Evolutionary conservation across 2,797 vertebrate species (phyloP).

Genomic region (Cheirogaleus major): DNA sequence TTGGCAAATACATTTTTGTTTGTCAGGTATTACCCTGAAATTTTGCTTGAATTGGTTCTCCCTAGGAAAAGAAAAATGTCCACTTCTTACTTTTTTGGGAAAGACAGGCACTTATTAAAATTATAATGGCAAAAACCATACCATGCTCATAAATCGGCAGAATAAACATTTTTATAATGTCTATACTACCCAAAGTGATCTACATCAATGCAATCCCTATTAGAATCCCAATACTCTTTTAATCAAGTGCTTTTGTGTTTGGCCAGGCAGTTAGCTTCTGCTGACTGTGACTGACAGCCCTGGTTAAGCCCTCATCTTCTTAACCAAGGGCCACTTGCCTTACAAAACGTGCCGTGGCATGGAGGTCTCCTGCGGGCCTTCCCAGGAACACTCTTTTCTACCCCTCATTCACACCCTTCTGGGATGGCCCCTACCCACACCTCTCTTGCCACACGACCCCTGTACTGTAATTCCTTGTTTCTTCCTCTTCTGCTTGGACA

Average conservation of each 20-base stretch:
- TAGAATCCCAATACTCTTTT: background rate
- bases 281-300: background rate
- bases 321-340: background rate
- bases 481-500: background rate
- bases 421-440: too few species aligned
- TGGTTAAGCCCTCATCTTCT: background rate
- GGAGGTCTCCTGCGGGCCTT: background rate
- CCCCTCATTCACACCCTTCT: background rate
- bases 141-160: too few species aligned
- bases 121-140: background rate
- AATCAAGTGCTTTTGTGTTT: background rate
- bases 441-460: background rate
- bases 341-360: background rate
- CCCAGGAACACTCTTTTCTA: background rate
- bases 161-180: too few species aligned
- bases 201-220: too few species aligned
- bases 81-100: slow-evolving; percentile 9
- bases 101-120: slow-evolving; percentile 6
- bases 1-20: slow-evolving; percentile 1
- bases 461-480: background rate
- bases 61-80: slow-evolving; percentile 25
- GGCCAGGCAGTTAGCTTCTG: background rate
- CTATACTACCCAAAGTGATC: too few species aligned
- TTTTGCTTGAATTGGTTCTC: slow-evolving; percentile 29
- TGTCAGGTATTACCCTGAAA: background rate